phyloP scores from a whole-genome alignment of 2,888 invertebrate genomes.

The Chymomyza amoena region DNA sequence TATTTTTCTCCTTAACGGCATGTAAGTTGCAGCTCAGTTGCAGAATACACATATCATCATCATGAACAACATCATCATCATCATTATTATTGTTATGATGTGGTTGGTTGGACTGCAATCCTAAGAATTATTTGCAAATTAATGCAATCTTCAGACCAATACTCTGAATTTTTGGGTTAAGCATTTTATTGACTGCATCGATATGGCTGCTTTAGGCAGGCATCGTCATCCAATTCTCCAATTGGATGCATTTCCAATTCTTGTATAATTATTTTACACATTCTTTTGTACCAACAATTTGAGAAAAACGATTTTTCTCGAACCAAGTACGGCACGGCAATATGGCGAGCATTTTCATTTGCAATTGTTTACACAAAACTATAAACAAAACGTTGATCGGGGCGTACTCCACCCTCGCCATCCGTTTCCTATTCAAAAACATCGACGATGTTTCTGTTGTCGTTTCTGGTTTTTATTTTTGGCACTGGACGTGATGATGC shows the following conservation, averaged over 20 bases:
- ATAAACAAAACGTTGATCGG: slow-evolving; percentile 48
- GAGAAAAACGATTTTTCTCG: slow-evolving; percentile 53
- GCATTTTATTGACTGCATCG: neutral
- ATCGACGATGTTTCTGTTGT: slow-evolving; percentile 17
- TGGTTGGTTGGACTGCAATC: slow-evolving; percentile 25
- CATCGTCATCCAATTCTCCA: neutral
- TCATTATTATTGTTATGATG: slow-evolving; percentile 28
- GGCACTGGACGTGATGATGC: slow-evolving; percentile 56
- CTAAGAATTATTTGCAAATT: too few species aligned
- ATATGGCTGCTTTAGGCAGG: neutral
- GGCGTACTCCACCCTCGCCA: slow-evolving; percentile 21
- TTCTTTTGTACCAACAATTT: slow-evolving; percentile 13
- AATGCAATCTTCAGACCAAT: neutral
- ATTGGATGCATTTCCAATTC: neutral
- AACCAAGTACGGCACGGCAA: slow-evolving; percentile 21
- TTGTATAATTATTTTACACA: slow-evolving; percentile 4
- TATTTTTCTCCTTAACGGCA: slow-evolving; percentile 53
- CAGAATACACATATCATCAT: slow-evolving; percentile 8
- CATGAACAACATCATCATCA: neutral
- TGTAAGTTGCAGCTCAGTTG: slow-evolving; percentile 32
- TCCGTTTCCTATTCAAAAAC: neutral
- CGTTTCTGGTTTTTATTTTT: slow-evolving; percentile 54
- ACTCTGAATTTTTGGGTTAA: neutral
- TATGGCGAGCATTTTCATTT: slow-evolving; percentile 46
- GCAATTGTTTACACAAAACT: slow-evolving; percentile 66